Evolutionary conservation across 2,113 vertebrate genomes (phyloP).

Genomic region (Cepphus grylle): DNA sequence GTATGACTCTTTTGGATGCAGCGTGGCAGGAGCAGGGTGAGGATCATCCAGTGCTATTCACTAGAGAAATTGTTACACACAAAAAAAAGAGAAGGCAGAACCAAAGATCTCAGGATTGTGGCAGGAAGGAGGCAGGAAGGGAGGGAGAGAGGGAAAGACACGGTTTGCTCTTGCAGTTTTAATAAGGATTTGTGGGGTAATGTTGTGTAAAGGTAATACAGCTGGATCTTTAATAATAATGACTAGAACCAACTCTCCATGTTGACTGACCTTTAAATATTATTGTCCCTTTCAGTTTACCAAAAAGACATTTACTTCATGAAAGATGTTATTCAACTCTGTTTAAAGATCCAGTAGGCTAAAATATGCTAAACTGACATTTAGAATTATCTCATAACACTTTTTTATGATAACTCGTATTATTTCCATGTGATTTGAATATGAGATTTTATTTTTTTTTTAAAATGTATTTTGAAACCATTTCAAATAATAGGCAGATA

Average conservation of each 20-base stretch:
- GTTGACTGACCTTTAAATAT: constrained; percentile 76
- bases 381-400: constrained; percentile 73
- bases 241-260: constrained; percentile 59
- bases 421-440: constrained; percentile 72
- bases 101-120: not conserved
- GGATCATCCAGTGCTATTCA: constrained; percentile 9
- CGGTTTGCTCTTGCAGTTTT: constrained; percentile 14
- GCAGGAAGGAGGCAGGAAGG: not conserved
- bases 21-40: not conserved
- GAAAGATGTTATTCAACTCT: constrained; percentile 66
- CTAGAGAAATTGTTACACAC: not conserved
- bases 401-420: constrained; percentile 59
- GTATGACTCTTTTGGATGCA: not conserved
- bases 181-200: constrained; percentile 41
- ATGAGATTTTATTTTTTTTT: not conserved
- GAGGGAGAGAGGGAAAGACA: not conserved
- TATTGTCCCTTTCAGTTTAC: constrained; percentile 71
- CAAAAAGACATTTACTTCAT: constrained; percentile 69
- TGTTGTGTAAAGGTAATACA: constrained; percentile 63
- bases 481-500: constrained; percentile 68
- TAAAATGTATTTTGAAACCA: constrained; percentile 59
- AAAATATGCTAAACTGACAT: constrained; percentile 78
- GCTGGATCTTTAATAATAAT: constrained; percentile 60
- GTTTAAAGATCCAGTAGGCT: constrained; percentile 67
- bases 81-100: constrained; percentile 3